phyloP scores from a whole-genome alignment of 2,113 vertebrate genomes.

The Apistogramma diplotaenia region DNA sequence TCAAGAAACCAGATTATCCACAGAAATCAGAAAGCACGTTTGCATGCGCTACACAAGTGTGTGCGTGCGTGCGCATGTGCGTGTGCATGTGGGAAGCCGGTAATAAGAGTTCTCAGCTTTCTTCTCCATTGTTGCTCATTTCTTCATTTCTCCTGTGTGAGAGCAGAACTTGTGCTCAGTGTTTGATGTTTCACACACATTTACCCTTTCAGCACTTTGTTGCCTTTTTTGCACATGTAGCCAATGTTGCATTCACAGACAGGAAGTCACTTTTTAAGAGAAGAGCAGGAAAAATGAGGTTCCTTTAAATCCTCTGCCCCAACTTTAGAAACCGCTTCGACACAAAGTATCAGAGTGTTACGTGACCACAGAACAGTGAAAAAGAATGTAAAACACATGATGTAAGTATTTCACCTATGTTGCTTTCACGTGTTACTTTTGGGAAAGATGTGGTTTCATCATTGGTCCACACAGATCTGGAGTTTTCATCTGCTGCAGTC shows the following conservation, averaged over 20 bases:
- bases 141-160: neutral
- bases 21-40: neutral
- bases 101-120: neutral
- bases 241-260: neutral
- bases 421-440: neutral
- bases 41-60: neutral
- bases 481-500: neutral
- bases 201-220: neutral
- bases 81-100: neutral
- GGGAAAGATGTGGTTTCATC: neutral
- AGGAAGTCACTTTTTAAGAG: neutral
- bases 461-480: neutral
- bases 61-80: accelerated
- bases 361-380: neutral
- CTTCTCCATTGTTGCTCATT: neutral
- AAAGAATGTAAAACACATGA: neutral
- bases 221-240: neutral
- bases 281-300: neutral
- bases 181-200: neutral
- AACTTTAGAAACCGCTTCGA: neutral
- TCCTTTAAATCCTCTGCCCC: neutral
- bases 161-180: neutral
- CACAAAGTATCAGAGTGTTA: neutral
- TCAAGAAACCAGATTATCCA: neutral
- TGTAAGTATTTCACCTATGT: constrained; percentile 1